Evolutionary conservation across 2,113 vertebrate genomes (phyloP), one percentile per base, ranked within the genome.

Genomic region (Nansenia antarctica): DNA sequence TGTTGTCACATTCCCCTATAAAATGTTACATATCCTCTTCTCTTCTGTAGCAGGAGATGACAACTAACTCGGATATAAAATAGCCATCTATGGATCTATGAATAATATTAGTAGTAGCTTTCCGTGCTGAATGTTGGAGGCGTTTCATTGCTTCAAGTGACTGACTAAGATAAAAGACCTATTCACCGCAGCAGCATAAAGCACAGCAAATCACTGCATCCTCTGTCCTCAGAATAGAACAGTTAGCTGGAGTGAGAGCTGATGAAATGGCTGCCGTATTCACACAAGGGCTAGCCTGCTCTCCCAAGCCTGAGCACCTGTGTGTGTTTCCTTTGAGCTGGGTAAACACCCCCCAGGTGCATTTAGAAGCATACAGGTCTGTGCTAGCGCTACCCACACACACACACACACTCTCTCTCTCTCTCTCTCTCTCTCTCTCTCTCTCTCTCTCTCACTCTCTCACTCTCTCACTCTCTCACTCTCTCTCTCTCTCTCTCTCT

Each of bases 341-440:
- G 1, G 68, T 86, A 80, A 88, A 86, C 72, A 83, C 73, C 76
- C 76, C n/a, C 76, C 79, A 73, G 77, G 79, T 86, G 85, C 69
- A 81, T 74, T 72, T 1, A 49, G 73, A 4, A 73, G 77, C 69
- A 82, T 75, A 49, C 72, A 15, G 67, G 65, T 59, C 66, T 57
- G 64, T 67, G 68, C 2, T 58, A 79, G 71, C 71, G 64, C 57
- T 58, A 31, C 27, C 14, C 29, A 58, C 18, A 12, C 42, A n/a
- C 42, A 47, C 14, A 47, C n/a, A n/a, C n/a, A n/a, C n/a, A n/a
- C 79, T 74, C 65, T 59, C 75, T 76, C 77, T 30, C 47, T 52
- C 47, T n/a, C 49, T 53, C 74, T 65, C 58, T 74, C 61, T 57
- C 74, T 75, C 79, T 65, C 52, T 61, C 69, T 37, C 52, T 52